Conservation (phyloP, 1,140 invertebrate species). For the Tetragnatha versicolor region DNA sequence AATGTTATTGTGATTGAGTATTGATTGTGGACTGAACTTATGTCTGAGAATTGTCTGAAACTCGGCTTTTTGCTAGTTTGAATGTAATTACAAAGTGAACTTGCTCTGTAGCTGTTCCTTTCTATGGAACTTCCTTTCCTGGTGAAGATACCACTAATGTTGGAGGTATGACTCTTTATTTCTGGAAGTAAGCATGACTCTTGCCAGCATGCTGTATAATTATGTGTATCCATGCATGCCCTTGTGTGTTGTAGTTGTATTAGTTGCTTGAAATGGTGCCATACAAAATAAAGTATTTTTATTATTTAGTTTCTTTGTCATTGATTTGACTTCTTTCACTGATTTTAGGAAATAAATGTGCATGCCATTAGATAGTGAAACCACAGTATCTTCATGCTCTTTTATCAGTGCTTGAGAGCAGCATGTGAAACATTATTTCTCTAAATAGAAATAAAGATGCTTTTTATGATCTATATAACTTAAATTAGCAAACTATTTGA, state of each 20-base stretch:
- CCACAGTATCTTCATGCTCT: too few species aligned
- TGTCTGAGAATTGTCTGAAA: background rate
- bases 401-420: too few species aligned
- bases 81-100: constrained; percentile 46
- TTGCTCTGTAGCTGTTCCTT: constrained; percentile 55
- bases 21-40: too few species aligned
- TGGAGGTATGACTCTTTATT: constrained; percentile 50
- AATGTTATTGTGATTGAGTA: too few species aligned
- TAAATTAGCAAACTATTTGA: too few species aligned
- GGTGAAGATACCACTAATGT: constrained; percentile 47
- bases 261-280: constrained; percentile 41
- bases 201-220: constrained; percentile 32
- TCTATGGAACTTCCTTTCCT: constrained; percentile 55
- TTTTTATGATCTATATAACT: too few species aligned
- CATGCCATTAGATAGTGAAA: too few species aligned
- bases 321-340: constrained; percentile 50
- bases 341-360: too few species aligned
- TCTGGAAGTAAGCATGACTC: constrained; percentile 44
- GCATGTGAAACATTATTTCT: too few species aligned
- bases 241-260: constrained; percentile 28
- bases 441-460: too few species aligned
- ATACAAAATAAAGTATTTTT: constrained; percentile 49
- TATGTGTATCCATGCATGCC: constrained; percentile 34
- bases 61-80: constrained; percentile 30
- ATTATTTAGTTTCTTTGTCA: constrained; percentile 49